Base-by-base conservation (phyloP, 2,113 vertebrate species). In the Cettia cetti region DNA sequence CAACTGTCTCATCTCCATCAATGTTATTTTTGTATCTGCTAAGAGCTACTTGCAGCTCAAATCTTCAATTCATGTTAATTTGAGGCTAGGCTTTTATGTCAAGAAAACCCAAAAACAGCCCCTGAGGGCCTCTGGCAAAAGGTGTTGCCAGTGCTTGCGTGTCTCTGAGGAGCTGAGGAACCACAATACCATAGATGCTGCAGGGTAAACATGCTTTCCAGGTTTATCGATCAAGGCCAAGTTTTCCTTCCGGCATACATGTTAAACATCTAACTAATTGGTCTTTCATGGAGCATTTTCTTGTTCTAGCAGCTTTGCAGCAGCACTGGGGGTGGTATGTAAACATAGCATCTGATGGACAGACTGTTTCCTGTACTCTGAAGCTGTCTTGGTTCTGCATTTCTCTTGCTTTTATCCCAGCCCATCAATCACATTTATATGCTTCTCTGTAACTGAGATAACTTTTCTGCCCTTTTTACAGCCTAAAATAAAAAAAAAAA, bases 341-440 rank as follows among this genome's bases (percentile, higher is more conserved):
- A 65, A 72, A 60, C 2, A 3, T 8, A 56, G 7, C 0, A 0
- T 37, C 28, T 72, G 57, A 35, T 47, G 42, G 70, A 81, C 69
- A 75, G 60, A 21, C 49, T 27, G 35, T 57, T 85, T 85, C 76
- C 85, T 92, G 53, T 26, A n/a, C 30, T 68, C 75, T 68, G 77
- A 88, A 53, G 17, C 22, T 72, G 45, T 57, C 61, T 80, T 59
- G 37, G 37, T 80, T 78, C 37, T 49, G 28, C 21, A 54, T 89
- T 89, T 72, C 39, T 65, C 45, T 86, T 74, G 54, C 21, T 35
- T 95, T 95, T 71, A 47, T 30, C 8, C 24, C 52, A 50, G 35
- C 45, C n/a, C 64, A 91, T 92, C 61, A 78, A 84, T 91, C 77
- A 87, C 45, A 72, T 86, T 92, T 82, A 84, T 79, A 35, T 75